Evolutionary conservation across 2,113 vertebrate species (phyloP), one percentile per base, ranked within the genome.

Genomic region (Oreochromis spilurus): DNA sequence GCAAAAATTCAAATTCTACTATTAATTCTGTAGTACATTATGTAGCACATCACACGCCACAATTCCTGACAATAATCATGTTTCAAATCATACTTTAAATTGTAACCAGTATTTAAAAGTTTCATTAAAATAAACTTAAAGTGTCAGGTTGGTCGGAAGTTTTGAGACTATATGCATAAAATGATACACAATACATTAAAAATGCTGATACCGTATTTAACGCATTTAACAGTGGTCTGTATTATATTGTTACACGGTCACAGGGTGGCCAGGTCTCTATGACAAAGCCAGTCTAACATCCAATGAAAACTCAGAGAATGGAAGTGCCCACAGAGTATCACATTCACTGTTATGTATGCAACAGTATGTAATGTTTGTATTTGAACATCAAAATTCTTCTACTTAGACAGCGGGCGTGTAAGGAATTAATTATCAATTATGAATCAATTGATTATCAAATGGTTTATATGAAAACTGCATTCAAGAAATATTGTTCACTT

Each of bases 31-130:
- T 29, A 7, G 9, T 19, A 9, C 24, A n/a, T 19, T 5, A n/a
- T 19, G 17, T n/a, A n/a, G 17, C 8, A 3, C 52, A 53, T 19
- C 17, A 52, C 50, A 9, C 50, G 8, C 50, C 17, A 52, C 17
- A 19, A 3, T 4, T 17, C 16, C 50, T 52, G 2, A 72, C 21
- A 45, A 72, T 72, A 45, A 72, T 11, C 40, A 26, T n/a, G 31
- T 65, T 65, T 65, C 21, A 45, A 45, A 72, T 72, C 9, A 26
- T 4, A 72, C 13, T 45, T 45, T 43, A 26, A 26, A 45, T 43
- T 70, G 38, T 72, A 72, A 26, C 45, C 13, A 72, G 38, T 72
- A 72, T 72, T 72, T 72, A 8, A 72, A 26, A 72, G 67, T 11
- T 75, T 16, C 21, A 0, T 4, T 1, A 72, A 52, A 72, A 72